Evolutionary conservation across 2,888 invertebrate species (phyloP).

Genomic region (Trissolcus brochymenae): DNA sequence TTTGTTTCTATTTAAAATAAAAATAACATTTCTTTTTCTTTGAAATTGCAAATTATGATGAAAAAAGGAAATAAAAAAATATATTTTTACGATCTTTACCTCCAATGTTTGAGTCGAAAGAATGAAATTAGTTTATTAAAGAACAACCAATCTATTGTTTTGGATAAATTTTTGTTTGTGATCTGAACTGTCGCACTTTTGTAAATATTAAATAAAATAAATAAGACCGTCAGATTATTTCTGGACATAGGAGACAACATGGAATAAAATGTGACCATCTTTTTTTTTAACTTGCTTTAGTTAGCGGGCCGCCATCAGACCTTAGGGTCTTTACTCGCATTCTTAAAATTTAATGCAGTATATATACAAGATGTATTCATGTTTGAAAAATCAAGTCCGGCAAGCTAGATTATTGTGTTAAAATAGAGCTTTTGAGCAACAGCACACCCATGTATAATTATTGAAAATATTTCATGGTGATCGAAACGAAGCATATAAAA

Average conservation of each 20-base stretch:
- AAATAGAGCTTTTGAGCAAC: not conserved
- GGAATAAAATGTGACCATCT: constrained; percentile 22
- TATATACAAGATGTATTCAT: constrained; percentile 45
- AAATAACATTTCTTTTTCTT: too few relatives aligned
- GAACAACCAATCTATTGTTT: too few relatives aligned
- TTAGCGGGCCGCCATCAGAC: constrained; percentile 24
- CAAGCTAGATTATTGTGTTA: constrained; percentile 21
- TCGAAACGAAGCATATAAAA: too few relatives aligned
- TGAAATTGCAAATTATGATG: too few relatives aligned
- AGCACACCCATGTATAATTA: too few relatives aligned
- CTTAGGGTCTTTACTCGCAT: constrained; percentile 24
- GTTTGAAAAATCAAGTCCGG: constrained; percentile 22
- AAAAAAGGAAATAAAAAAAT: too few relatives aligned
- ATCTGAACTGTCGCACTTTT: constrained; percentile 31
- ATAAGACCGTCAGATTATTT: constrained; percentile 37
- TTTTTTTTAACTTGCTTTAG: constrained; percentile 18
- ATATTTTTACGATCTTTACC: not conserved
- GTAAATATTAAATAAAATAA: constrained; percentile 45
- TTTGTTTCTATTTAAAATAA: too few relatives aligned
- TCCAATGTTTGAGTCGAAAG: too few relatives aligned
- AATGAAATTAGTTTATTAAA: too few relatives aligned
- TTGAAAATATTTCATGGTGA: too few relatives aligned
- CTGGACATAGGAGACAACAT: constrained; percentile 27
- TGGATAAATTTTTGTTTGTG: not conserved
- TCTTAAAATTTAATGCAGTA: constrained; percentile 27